These are phyloP conservation scores for Ophiothrix spiculata DNA, from an alignment of 35 echinoderm and acorn worm species.

Conservation along the genomic window DNA sequence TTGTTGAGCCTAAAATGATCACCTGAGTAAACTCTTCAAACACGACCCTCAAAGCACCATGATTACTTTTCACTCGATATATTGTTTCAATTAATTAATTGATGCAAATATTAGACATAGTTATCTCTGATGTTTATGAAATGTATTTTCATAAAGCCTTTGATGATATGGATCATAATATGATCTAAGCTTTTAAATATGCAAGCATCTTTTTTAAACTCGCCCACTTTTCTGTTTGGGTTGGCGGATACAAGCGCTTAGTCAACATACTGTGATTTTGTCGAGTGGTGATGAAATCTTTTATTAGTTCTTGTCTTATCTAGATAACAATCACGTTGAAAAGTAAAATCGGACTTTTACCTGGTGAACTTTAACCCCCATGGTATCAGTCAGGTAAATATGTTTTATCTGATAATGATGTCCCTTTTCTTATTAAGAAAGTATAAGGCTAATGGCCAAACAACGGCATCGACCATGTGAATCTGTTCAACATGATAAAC, in stretches of 20 bases:
- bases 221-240: neutral
- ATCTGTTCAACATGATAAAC: too few species aligned
- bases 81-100: neutral
- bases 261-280: neutral
- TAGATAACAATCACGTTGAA: neutral
- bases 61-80: neutral
- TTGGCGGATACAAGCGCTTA: too few species aligned
- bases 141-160: neutral
- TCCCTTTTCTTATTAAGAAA: neutral
- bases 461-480: too few species aligned
- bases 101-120: neutral
- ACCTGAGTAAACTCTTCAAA: too few species aligned
- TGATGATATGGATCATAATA: neutral
- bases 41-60: too few species aligned
- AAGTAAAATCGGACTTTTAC: neutral
- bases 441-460: neutral
- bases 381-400: neutral
- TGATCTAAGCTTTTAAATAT: neutral
- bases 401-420: neutral
- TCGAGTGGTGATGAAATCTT: too few species aligned
- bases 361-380: neutral
- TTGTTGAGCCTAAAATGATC: too few species aligned
- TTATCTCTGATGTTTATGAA: neutral
- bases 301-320: neutral
- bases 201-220: too few species aligned